Percentiles rank a stretch among this genome's conserved stretches.
These are phyloP conservation scores for Pammene fasciana DNA, from an alignment of 2,888 invertebrate species.

Conservation along the genomic window DNA sequence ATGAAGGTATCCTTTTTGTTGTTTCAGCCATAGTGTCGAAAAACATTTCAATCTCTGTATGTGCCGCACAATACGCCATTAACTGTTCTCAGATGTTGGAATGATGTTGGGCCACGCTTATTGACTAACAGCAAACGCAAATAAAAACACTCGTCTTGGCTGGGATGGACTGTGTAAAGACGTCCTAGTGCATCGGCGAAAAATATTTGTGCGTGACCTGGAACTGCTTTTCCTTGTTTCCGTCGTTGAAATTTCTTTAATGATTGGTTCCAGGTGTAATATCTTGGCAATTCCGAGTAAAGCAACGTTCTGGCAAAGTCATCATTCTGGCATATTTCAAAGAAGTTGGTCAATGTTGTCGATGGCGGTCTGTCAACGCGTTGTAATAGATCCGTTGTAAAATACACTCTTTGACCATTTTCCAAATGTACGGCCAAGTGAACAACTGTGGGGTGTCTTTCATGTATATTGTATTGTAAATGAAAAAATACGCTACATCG, in stretches of 20 bases:
- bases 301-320: conserved; percentile 46
- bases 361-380: conserved; percentile 38
- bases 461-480: conserved; percentile 8
- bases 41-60: too few relatives aligned
- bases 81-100: conserved; percentile 37
- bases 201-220: conserved; percentile 49
- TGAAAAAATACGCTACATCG: conserved; percentile 4
- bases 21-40: too few relatives aligned
- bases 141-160: conserved; percentile 55
- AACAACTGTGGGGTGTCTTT: neutral
- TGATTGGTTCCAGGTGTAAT: conserved; percentile 45
- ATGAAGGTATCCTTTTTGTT: too few relatives aligned
- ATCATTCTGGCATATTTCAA: conserved; percentile 43
- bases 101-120: conserved; percentile 53
- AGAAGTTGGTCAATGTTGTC: conserved; percentile 45
- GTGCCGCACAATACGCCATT: conserved; percentile 46
- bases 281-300: conserved; percentile 47
- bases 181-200: conserved; percentile 54
- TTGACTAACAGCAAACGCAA: conserved; percentile 54
- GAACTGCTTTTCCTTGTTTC: conserved; percentile 49
- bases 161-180: conserved; percentile 59
- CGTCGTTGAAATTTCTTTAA: conserved; percentile 52
- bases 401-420: conserved; percentile 16
- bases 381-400: conserved; percentile 23
- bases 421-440: conserved; percentile 5